phyloP scores from a whole-genome alignment of 2,888 invertebrate genomes.

The Latrodectus elegans region DNA sequence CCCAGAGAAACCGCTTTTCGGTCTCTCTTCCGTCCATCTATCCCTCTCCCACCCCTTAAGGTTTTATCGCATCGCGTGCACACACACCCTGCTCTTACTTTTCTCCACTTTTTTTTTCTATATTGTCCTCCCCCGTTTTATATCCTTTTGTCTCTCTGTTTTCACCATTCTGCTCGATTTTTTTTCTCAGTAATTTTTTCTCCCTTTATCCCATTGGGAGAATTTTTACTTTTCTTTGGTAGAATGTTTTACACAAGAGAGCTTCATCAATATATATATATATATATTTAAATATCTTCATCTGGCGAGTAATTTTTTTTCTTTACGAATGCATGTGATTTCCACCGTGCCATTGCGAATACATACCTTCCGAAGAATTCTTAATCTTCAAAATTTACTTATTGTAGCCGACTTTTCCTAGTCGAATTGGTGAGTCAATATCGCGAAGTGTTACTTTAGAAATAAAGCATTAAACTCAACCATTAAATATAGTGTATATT shows the following conservation, averaged over 20 bases:
- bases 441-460: too few relatives aligned
- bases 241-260: conserved; percentile 38
- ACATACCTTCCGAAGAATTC: too few relatives aligned
- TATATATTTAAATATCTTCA: conserved; percentile 1
- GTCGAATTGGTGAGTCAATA: too few relatives aligned
- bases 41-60: conserved; percentile 11
- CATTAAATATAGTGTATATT: too few relatives aligned
- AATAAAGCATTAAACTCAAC: too few relatives aligned
- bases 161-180: conserved; percentile 50
- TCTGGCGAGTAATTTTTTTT: too few relatives aligned
- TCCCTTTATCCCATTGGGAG: conserved; percentile 14
- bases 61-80: neutral
- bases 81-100: neutral
- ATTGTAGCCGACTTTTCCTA: too few relatives aligned
- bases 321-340: too few relatives aligned
- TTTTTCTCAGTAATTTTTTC: conserved; percentile 19
- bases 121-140: conserved; percentile 39
- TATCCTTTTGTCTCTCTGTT: conserved; percentile 59
- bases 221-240: conserved; percentile 8
- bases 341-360: too few relatives aligned
- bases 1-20: conserved; percentile 50
- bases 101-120: neutral
- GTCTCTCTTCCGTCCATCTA: conserved; percentile 3
- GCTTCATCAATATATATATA: conserved; percentile 64
- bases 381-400: too few relatives aligned